Evolutionary conservation across 2,888 invertebrate species (phyloP), one percentile per base, ranked within the genome.

Genomic region (Catocala sponsa): DNA sequence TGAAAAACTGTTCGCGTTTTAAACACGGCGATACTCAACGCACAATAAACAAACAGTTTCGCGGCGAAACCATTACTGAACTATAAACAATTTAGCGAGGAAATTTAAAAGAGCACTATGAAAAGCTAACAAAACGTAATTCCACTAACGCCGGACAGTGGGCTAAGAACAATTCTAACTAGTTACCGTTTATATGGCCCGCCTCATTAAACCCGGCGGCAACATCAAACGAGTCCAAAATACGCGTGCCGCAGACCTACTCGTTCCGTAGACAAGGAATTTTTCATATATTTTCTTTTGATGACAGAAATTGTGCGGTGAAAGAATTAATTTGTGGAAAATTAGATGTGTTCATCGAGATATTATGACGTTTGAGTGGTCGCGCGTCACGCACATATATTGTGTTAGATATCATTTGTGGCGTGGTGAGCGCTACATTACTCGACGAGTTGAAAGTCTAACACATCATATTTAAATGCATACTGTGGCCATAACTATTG

Each of bases 171-270:
- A 90, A 90, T 91, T 88, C 87, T 87, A 84, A 87, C 91, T 91
- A 91, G 92, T 90, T 89, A 89, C 89, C 85, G 88, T 85, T 86
- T 88, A 86, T 88, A 89, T 85, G 83, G 86, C 84, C 81, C 84
- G 88, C 83, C 92, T 94, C 93, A 91, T 93, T 94, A 94, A 91
- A 91, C 81, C 83, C 91, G 75, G 92, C 95, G 95, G 95, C 92
- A 91, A 95, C 95, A 95, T 95, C 95, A 95, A 95, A 95, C 94
- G 94, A 90, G 91, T 92, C 96, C 95, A 94, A 93, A 94, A 94
- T 93, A 92, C 90, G 83, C 89, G 74, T 71, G 70, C 80, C 81
- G 78, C 79, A 91, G 90, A 90, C 80, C 82, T 88, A 89, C 73
- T 81, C 77, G 72, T 63, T 69, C 78, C 73, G 67, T 88, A 91